Base-by-base conservation (phyloP, 1,140 invertebrate species). In the Heliothis virescens region DNA sequence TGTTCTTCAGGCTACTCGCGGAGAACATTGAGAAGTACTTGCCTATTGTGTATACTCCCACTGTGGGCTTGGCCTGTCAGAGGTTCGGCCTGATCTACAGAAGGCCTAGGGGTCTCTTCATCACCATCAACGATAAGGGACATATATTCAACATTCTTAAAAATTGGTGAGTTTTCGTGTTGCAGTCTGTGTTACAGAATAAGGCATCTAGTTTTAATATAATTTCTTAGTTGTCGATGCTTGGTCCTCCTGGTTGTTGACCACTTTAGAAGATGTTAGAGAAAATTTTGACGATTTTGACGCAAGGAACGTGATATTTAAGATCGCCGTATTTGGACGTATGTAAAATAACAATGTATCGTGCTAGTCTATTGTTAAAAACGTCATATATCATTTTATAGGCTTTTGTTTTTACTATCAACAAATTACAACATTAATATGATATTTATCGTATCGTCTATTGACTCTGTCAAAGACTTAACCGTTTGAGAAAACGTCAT, bases 21-120 rank as follows among this genome's bases (percentile, higher is more conserved):
- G 98, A 99, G 95, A 98, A 99, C 94, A 97, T 99, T 75, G 98
- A 99, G 90, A 96, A 98, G 87, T 97, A 99, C 95, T 98, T 99
- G 97, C 99, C 99, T 0, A 98, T 99, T 88, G 98, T 99, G 3
- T 99, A 99, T 93, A 99, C 99, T 0, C 99, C 99, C 0, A 99
- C 98, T 7, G 99, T 99, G 12, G 99, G 99, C 0, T 95, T 98
- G 83, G 99, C 99, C 0, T 99, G 99, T 92, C 99, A 99, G 95
- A 98, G 99, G 87, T 99, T 99, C 90, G 99, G 99, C 47, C 96
- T 99, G 34, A 98, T 99, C 88, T 99, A 98, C 90, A 96, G 98
- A 71, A 96, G 98, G 92, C 99, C 99, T 0, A 97, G 98, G 90
- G 99, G 99, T 74, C 95, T 99, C 1, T 99, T 99, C 89, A 97